Evolutionary conservation across 2,888 invertebrate species (phyloP), one percentile per base, ranked within the genome.

Genomic region (Rhaphigaster nebulosa): DNA sequence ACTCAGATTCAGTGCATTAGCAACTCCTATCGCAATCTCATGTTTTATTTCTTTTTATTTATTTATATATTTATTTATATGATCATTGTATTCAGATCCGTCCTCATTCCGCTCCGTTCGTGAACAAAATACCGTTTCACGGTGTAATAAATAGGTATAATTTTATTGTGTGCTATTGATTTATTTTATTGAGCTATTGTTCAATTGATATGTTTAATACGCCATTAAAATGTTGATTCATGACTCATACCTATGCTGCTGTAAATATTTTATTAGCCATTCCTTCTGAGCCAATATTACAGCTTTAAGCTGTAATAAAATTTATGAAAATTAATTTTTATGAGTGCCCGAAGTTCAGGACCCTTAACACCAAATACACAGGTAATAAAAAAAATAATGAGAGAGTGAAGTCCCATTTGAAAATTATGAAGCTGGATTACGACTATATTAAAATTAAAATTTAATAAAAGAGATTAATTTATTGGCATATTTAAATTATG

Each of bases 61-160:
- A 8, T 65, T n/a, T n/a, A n/a, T n/a, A n/a, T 60, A 65, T 65
- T 76, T 76, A 76, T 76, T 76, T 76, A 38, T 76, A 65, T 76
- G 38, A 76, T 2, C 70, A 76, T 76, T 76, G 70, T 76, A 76
- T 76, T 76, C 70, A 76, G 38, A 76, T 76, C 70, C 70, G 70
- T 26, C 18, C 20, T 38, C 70, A 12, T 38, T 76, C 20, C 34
- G 18, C 2, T 26, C 70, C 15, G 26, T 29, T 38, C 70, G 10
- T 18, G 29, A 1, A 23, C 5, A 76, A 38, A 38, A 76, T 23
- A 38, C 34, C 38, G 38, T 38, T 76, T 38, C 38, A 23, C 34
- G 2, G 29, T 1, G 38, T 76, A 76, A 76, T 76, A 76, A 76
- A 76, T 38, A 38, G 34, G 15, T 65, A 65, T 76, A 20, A 38